phyloP scores from a whole-genome alignment of 1,140 invertebrate genomes.

The Mya arenaria region DNA sequence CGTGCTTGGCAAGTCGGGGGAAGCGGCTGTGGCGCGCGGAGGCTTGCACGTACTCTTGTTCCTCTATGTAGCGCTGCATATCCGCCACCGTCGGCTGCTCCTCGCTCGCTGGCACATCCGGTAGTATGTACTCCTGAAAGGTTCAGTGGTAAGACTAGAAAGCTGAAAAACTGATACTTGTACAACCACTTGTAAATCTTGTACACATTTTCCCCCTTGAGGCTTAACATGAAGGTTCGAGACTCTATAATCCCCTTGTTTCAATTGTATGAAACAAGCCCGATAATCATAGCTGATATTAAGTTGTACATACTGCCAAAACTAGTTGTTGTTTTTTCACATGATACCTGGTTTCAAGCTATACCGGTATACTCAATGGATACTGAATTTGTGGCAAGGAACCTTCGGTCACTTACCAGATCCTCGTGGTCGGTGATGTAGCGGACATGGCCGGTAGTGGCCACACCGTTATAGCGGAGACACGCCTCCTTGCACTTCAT shows the following conservation, averaged over 20 bases:
- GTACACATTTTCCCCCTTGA: not conserved
- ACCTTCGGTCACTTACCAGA: not conserved
- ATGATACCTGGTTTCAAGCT: not conserved
- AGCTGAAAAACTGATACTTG: not conserved
- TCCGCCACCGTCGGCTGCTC: not conserved
- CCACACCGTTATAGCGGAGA: constrained; percentile 25
- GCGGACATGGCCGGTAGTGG: not conserved
- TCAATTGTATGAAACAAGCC: not conserved
- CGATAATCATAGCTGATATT: not conserved
- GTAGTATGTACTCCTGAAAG: not conserved
- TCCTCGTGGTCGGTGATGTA: not conserved
- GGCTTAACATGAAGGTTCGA: not conserved
- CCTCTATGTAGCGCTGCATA: not conserved
- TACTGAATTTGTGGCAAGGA: not conserved
- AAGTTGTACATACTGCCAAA: not conserved
- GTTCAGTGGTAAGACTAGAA: not conserved
- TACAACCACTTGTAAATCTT: not conserved
- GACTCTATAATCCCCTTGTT: not conserved
- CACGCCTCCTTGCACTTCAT: not conserved
- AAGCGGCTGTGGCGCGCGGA: not conserved
- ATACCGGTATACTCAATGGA: not conserved
- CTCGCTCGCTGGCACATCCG: not conserved
- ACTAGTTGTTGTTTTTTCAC: not conserved
- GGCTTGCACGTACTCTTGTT: not conserved
- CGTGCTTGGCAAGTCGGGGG: not conserved